phyloP scores from a whole-genome alignment of 2,797 vertebrate species.

The Rhinoraja longicauda region DNA sequence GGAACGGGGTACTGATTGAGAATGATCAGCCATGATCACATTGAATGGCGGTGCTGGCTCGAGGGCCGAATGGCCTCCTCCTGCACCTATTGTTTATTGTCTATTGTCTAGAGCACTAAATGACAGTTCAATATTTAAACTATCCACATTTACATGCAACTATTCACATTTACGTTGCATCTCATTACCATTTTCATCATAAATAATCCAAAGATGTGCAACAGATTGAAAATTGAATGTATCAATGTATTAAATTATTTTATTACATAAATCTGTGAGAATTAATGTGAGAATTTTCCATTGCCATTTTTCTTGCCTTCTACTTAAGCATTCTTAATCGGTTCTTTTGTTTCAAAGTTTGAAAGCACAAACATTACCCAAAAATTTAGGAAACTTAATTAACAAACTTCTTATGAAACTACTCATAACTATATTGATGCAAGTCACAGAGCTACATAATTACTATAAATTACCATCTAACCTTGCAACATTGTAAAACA shows the following conservation, averaged over 20 bases:
- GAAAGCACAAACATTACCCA: background rate
- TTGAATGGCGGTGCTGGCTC: too few species aligned
- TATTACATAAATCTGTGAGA: background rate
- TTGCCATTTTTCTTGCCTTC: background rate
- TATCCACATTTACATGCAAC: background rate
- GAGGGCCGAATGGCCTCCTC: too few species aligned
- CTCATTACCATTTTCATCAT: constrained; percentile 3
- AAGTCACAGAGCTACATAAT: background rate
- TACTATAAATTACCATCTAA: background rate
- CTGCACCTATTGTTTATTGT: too few species aligned
- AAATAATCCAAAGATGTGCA: background rate
- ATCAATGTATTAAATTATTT: background rate
- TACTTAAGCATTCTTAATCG: background rate
- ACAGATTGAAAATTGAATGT: background rate
- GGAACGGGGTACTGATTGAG: too few species aligned
- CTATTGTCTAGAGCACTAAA: too few species aligned
- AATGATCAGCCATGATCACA: too few species aligned
- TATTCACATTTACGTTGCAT: too few species aligned
- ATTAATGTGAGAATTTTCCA: background rate
- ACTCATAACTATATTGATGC: background rate
- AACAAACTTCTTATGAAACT: background rate
- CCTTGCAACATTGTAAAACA: background rate
- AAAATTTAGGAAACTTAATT: background rate
- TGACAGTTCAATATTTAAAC: background rate
- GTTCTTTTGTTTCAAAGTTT: background rate